phyloP scores from a whole-genome alignment of 2,113 vertebrate genomes.

The Paradisaea rubra region DNA sequence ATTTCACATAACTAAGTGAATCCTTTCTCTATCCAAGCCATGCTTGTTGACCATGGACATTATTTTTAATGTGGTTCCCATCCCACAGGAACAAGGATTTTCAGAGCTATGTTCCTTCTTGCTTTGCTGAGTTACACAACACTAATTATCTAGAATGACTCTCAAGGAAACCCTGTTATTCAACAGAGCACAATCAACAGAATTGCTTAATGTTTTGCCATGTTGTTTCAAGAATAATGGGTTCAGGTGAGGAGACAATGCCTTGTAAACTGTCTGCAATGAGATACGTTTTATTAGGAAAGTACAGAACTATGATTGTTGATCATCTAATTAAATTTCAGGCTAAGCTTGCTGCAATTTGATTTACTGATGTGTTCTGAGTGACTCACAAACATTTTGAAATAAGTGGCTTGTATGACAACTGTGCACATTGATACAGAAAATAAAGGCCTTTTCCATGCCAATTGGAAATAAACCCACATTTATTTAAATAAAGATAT shows the following conservation, averaged over 20 bases:
- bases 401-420: background rate
- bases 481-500: conserved; percentile 33
- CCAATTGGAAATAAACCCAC: conserved; percentile 22
- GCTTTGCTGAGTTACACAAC: background rate
- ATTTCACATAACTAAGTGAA: background rate
- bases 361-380: background rate
- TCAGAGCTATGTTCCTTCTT: background rate
- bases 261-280: background rate
- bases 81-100: background rate
- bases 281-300: background rate
- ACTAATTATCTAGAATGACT: background rate
- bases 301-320: background rate
- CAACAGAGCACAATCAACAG: background rate
- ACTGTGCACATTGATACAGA: background rate
- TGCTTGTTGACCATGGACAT: background rate
- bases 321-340: conserved; percentile 19
- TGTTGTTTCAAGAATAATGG: background rate
- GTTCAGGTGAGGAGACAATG: background rate
- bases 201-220: background rate
- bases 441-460: conserved; percentile 9
- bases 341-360: background rate
- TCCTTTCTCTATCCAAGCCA: background rate
- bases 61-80: background rate
- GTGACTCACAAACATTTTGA: conserved; percentile 9
- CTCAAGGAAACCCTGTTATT: background rate